phyloP scores from a whole-genome alignment of 2,888 invertebrate genomes.

The Cheilosia impressa region DNA sequence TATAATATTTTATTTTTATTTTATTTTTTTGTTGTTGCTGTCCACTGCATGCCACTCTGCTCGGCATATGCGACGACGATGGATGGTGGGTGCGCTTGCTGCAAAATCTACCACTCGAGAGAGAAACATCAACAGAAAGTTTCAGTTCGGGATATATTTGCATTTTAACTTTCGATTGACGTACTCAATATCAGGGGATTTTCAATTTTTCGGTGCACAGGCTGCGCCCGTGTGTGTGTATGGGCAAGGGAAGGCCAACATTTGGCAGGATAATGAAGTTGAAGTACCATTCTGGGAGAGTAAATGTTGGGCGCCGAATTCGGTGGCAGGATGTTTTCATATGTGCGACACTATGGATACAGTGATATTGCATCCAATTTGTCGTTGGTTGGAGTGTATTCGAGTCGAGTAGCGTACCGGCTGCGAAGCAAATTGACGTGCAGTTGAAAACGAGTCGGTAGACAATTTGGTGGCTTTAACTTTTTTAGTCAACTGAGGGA shows the following conservation, averaged over 20 bases:
- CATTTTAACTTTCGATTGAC: conserved; percentile 66
- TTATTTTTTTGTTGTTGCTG: conserved; percentile 29
- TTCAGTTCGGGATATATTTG: conserved; percentile 36
- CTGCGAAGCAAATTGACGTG: too few relatives aligned
- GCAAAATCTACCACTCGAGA: neutral
- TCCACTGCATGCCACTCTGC: conserved; percentile 44
- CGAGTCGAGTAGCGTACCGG: neutral
- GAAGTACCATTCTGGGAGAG: conserved; percentile 33
- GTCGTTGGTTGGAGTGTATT: neutral
- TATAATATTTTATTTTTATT: conserved; percentile 26
- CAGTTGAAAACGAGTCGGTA: too few relatives aligned
- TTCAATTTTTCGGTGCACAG: conserved; percentile 35
- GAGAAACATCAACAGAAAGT: conserved; percentile 10
- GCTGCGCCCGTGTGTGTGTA: neutral
- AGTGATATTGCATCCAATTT: conserved; percentile 32
- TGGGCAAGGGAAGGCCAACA: neutral
- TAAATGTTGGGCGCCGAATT: conserved; percentile 22
- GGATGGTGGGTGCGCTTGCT: conserved; percentile 17
- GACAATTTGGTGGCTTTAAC: too few relatives aligned
- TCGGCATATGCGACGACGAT: conserved; percentile 7
- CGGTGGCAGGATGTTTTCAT: conserved; percentile 13
- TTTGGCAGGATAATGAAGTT: conserved; percentile 47
- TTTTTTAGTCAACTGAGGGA: too few relatives aligned
- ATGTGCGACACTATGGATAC: conserved; percentile 5
- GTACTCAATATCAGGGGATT: conserved; percentile 59